Evolutionary conservation across 2,888 invertebrate genomes (phyloP).

Genomic region (Cheilosia scutellata): DNA sequence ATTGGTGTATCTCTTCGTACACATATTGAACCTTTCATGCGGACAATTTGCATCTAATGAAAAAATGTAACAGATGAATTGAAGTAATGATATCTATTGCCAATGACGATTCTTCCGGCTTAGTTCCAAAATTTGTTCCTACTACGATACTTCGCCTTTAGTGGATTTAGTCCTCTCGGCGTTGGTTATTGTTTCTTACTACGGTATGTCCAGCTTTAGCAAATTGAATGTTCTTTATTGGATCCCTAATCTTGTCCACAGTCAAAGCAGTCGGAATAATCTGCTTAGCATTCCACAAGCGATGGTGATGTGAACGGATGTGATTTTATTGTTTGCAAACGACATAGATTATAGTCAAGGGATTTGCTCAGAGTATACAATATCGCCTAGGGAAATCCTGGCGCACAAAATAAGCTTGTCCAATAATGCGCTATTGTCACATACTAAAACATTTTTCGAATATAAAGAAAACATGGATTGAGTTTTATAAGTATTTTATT

Average conservation of each 20-base stretch:
- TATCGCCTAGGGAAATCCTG: slow-evolving; percentile 46
- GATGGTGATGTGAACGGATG: slow-evolving; percentile 53
- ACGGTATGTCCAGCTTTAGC: slow-evolving; percentile 41
- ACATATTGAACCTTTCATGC: slow-evolving; percentile 57
- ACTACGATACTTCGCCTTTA: slow-evolving; percentile 6
- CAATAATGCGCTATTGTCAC: slow-evolving; percentile 52
- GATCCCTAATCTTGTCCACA: slow-evolving; percentile 58
- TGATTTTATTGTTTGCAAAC: slow-evolving; percentile 64
- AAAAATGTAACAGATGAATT: slow-evolving; percentile 56
- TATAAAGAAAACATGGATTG: background rate
- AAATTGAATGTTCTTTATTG: slow-evolving; percentile 73
- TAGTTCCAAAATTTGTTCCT: slow-evolving; percentile 28
- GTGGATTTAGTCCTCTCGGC: slow-evolving; percentile 25
- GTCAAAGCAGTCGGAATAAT: slow-evolving; percentile 60
- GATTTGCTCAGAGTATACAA: slow-evolving; percentile 55
- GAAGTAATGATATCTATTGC: slow-evolving; percentile 48
- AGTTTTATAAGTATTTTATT: slow-evolving; percentile 16
- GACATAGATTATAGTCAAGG: slow-evolving; percentile 60
- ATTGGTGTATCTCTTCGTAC: slow-evolving; percentile 14
- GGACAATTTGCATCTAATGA: slow-evolving; percentile 44
- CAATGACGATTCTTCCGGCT: slow-evolving; percentile 38
- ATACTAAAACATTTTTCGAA: slow-evolving; percentile 41
- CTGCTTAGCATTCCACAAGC: slow-evolving; percentile 52
- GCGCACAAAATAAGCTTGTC: slow-evolving; percentile 54
- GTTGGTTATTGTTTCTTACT: slow-evolving; percentile 44